Evolutionary conservation across 2,888 invertebrate species (phyloP).

Genomic region (Biston stratarius): DNA sequence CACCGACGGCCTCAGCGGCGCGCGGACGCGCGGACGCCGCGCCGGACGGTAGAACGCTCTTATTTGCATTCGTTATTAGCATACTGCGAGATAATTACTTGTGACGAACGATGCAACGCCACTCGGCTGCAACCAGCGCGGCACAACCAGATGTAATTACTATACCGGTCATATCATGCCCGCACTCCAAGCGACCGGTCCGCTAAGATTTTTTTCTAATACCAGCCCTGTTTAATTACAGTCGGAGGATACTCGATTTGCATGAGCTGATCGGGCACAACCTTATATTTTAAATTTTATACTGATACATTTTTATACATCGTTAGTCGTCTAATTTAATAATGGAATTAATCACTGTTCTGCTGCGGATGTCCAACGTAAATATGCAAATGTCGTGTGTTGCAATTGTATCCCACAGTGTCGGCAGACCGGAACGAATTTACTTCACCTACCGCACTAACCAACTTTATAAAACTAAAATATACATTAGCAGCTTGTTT

Average conservation of each 20-base stretch:
- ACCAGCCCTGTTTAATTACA: slow-evolving; percentile 47
- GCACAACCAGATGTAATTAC: slow-evolving; percentile 64
- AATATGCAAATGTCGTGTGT: slow-evolving; percentile 79
- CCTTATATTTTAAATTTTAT: slow-evolving; percentile 44
- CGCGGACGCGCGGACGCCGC: slow-evolving; percentile 39
- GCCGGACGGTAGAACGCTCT: slow-evolving; percentile 55
- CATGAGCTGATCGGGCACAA: slow-evolving; percentile 51
- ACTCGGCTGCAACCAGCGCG: slow-evolving; percentile 57
- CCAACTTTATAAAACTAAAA: slow-evolving; percentile 63
- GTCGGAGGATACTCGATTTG: slow-evolving; percentile 50
- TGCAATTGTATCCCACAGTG: slow-evolving; percentile 77
- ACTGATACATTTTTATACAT: slow-evolving; percentile 42
- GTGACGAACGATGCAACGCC: slow-evolving; percentile 68
- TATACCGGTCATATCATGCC: slow-evolving; percentile 59
- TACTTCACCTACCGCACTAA: slow-evolving; percentile 59
- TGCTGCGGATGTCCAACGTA: slow-evolving; percentile 66
- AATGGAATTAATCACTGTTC: slow-evolving; percentile 72
- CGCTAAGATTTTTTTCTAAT: slow-evolving; percentile 43
- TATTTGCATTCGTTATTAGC: slow-evolving; percentile 82
- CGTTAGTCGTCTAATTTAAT: slow-evolving; percentile 63
- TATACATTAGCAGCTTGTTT: slow-evolving; percentile 67
- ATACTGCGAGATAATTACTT: slow-evolving; percentile 79
- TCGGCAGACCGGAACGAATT: slow-evolving; percentile 73
- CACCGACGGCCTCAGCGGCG: slow-evolving; percentile 43
- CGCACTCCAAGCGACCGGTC: slow-evolving; percentile 39